Conservation (phyloP, 1,140 invertebrate species). For the Antheraea pernyi region DNA sequence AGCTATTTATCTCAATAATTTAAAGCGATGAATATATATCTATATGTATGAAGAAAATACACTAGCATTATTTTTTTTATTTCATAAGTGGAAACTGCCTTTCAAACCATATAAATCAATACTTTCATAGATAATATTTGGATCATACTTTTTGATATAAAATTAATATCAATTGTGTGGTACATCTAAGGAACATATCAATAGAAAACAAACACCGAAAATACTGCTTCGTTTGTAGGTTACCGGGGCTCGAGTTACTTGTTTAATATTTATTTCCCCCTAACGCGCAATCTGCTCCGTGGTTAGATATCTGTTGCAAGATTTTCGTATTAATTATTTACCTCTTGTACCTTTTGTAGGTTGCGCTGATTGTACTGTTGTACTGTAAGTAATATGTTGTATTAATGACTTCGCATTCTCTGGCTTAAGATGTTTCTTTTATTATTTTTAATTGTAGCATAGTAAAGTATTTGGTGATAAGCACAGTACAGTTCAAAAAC, state of each 20-base stretch:
- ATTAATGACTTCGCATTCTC: neutral
- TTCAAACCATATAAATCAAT: too few species aligned
- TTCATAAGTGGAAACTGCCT: too few species aligned
- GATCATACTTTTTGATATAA: neutral
- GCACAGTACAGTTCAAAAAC: too few species aligned
- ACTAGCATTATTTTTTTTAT: too few species aligned
- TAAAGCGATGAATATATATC: too few species aligned
- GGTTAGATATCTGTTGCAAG: neutral
- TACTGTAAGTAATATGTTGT: neutral
- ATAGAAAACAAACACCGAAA: slow-evolving; percentile 26
- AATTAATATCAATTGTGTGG: neutral
- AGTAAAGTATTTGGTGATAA: too few species aligned
- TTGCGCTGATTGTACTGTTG: too few species aligned
- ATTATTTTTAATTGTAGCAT: too few species aligned
- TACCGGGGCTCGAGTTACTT: slow-evolving; percentile 26
- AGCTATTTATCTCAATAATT: too few species aligned
- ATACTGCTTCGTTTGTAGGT: slow-evolving; percentile 28
- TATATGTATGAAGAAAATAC: too few species aligned
- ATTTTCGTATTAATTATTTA: neutral
- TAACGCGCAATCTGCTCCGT: slow-evolving; percentile 30
- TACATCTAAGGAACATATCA: neutral
- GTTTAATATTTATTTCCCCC: slow-evolving; percentile 38
- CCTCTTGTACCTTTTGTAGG: neutral
- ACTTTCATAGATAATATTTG: too few species aligned
- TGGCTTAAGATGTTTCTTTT: too few species aligned